Evolutionary conservation across 2,888 invertebrate genomes (phyloP).

Genomic region (Apomyelois bistriatella): DNA sequence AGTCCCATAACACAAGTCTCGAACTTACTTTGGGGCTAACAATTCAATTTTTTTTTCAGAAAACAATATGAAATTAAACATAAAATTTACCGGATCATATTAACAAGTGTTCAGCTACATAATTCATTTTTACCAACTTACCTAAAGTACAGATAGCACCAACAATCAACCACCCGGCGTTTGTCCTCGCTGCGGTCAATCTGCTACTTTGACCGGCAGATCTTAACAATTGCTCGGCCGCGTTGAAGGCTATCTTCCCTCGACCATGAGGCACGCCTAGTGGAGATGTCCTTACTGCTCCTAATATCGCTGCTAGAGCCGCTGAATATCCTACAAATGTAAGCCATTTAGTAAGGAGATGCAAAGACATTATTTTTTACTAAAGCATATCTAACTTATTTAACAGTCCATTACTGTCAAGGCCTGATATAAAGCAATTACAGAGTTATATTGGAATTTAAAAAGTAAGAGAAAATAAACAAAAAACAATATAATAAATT

Average conservation of each 20-base stretch:
- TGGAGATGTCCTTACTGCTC: slow-evolving; percentile 93
- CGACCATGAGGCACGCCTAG: slow-evolving; percentile 97
- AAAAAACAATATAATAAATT: too few relatives aligned
- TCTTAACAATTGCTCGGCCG: slow-evolving; percentile 96
- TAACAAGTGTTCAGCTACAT: too few relatives aligned
- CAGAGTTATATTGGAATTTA: too few relatives aligned
- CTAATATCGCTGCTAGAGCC: slow-evolving; percentile 95
- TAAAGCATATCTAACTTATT: too few relatives aligned
- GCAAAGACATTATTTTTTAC: neutral
- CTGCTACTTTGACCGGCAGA: slow-evolving; percentile 98
- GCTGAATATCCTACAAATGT: slow-evolving; percentile 88
- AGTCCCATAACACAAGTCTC: too few relatives aligned
- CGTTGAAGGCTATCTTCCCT: slow-evolving; percentile 97
- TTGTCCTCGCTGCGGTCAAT: slow-evolving; percentile 95
- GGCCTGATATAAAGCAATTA: too few relatives aligned
- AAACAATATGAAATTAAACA: too few relatives aligned
- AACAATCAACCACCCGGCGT: slow-evolving; percentile 98
- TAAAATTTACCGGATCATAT: too few relatives aligned
- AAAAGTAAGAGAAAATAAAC: too few relatives aligned
- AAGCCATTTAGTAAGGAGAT: neutral
- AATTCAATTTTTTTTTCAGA: too few relatives aligned
- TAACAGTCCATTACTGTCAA: too few relatives aligned
- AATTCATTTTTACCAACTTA: slow-evolving; percentile 37
- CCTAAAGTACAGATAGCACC: slow-evolving; percentile 98
- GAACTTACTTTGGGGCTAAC: too few relatives aligned